Conservation (phyloP, 2,888 invertebrate genomes). For the Oscheius sp. region DNA sequence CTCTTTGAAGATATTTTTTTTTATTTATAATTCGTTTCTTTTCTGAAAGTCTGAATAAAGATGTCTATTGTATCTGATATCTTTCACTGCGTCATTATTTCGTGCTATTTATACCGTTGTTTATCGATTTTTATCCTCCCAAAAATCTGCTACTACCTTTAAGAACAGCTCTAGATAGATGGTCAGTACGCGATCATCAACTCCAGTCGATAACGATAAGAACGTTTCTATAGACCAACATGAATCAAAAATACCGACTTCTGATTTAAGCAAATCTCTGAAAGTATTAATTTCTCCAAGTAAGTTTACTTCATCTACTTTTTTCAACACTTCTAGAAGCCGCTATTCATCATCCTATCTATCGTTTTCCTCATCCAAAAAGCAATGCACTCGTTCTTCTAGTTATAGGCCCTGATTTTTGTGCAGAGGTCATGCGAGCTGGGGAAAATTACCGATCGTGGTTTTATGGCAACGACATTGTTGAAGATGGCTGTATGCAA, state of each 20-base stretch:
- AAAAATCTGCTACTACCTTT: no score
- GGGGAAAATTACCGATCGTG: slow-evolving; percentile 53
- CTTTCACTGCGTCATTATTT: no score
- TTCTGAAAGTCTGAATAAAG: no score
- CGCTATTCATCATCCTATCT: not conserved
- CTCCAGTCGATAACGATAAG: not conserved
- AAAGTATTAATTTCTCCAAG: slow-evolving; percentile 20
- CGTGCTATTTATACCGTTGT: no score
- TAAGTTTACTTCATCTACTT: not conserved
- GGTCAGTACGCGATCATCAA: slow-evolving; percentile 3
- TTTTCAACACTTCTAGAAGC: not conserved
- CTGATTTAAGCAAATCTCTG: not conserved
- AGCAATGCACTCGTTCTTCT: slow-evolving; percentile 35
- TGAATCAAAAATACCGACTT: not conserved
- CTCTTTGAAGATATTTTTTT: no score
- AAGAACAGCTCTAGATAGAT: no score
- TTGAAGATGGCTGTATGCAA: slow-evolving; percentile 50
- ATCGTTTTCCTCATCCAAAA: slow-evolving; percentile 34
- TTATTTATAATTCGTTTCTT: no score
- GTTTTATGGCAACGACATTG: slow-evolving; percentile 57
- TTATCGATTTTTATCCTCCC: no score
- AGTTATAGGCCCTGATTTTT: slow-evolving; percentile 33
- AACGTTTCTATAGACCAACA: not conserved
- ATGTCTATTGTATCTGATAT: no score
- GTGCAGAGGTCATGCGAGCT: slow-evolving; percentile 52